Evolutionary conservation across 2,888 invertebrate genomes (phyloP).

Genomic region (Sphaeridia pumilis): DNA sequence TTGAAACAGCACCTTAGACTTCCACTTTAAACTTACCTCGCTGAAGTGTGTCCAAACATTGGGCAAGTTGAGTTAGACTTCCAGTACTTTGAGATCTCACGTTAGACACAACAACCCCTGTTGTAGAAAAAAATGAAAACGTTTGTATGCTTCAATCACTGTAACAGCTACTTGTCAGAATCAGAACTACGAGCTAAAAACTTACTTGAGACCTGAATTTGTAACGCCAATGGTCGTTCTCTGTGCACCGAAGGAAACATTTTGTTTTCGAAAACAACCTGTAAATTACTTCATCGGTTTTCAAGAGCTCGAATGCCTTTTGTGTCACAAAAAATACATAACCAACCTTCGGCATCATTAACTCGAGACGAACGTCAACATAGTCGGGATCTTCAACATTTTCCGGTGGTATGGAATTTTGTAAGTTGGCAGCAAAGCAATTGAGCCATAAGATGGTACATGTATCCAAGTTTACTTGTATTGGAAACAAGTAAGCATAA

Average conservation of each 20-base stretch:
- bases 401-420: conserved; percentile 53
- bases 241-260: conserved; percentile 64
- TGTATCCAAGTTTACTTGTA: conserved; percentile 74
- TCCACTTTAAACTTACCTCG: too few relatives aligned
- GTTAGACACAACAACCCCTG: conserved; percentile 46
- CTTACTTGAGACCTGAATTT: conserved; percentile 62
- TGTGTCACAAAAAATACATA: conserved; percentile 11
- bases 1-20: too few relatives aligned
- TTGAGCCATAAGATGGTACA: conserved; percentile 86
- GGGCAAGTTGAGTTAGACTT: conserved; percentile 57
- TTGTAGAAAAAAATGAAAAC: background rate
- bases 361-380: conserved; percentile 77
- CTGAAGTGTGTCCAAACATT: conserved; percentile 64
- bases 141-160: too few relatives aligned
- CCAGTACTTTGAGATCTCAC: conserved; percentile 49
- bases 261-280: conserved; percentile 68
- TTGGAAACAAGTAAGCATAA: conserved; percentile 81
- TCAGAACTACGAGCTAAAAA: background rate
- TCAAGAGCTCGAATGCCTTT: background rate
- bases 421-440: conserved; percentile 78
- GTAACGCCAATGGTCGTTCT: conserved; percentile 76
- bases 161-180: too few relatives aligned
- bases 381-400: conserved; percentile 38
- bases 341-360: conserved; percentile 78
- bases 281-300: conserved; percentile 27